Evolutionary conservation across 2,797 vertebrate species (phyloP).

Genomic region (Aulostomus chinensis): DNA sequence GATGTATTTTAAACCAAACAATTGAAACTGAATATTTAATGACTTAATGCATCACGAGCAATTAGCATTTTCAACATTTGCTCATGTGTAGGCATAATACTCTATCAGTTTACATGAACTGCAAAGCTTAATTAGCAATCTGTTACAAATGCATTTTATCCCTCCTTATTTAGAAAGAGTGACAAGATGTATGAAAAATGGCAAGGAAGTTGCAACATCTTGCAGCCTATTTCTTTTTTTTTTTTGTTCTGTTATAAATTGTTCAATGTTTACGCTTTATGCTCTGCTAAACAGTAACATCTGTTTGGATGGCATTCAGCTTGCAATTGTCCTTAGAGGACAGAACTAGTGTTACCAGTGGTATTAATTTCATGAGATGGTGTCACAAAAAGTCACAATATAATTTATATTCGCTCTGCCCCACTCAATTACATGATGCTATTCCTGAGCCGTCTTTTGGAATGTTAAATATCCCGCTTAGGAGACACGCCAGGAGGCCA

Average conservation of each 20-base stretch:
- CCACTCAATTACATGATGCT: constrained; percentile 43
- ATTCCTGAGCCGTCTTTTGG: constrained; percentile 27
- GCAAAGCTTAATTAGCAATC: constrained; percentile 16
- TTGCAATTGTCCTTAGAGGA: constrained; percentile 49
- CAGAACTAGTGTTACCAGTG: constrained; percentile 16
- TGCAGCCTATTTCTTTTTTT: constrained; percentile 43
- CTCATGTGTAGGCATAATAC: background rate
- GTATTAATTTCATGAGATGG: constrained; percentile 46
- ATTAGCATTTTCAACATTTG: constrained; percentile 7
- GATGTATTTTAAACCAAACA: constrained; percentile 20
- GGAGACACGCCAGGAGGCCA: constrained; percentile 7
- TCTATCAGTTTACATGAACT: constrained; percentile 13
- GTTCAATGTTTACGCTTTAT: constrained; percentile 56
- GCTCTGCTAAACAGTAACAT: constrained; percentile 71
- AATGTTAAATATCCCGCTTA: constrained; percentile 31
- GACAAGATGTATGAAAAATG: constrained; percentile 32
- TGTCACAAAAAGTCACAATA: constrained; percentile 40
- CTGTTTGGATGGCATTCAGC: constrained; percentile 63
- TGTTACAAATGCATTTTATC: constrained; percentile 10
- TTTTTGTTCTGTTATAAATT: constrained; percentile 47
- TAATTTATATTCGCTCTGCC: constrained; percentile 39
- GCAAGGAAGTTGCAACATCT: constrained; percentile 43
- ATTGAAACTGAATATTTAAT: constrained; percentile 5
- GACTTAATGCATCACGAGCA: constrained; percentile 12
- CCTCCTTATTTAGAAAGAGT: constrained; percentile 31